Base-by-base conservation (phyloP, 2,113 vertebrate genomes). In the Heteronetta atricapilla region DNA sequence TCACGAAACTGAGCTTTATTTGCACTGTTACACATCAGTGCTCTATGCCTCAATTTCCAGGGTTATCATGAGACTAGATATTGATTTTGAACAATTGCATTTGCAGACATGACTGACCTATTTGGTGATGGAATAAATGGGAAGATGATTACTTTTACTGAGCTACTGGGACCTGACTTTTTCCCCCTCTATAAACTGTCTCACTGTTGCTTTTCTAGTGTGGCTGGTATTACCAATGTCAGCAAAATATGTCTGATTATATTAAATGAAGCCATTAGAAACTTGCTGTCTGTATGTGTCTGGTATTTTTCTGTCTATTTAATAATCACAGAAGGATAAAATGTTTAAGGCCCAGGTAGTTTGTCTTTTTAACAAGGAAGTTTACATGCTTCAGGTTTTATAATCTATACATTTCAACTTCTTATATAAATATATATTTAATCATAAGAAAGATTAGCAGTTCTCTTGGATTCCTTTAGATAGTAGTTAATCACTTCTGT, bases 61-160 rank as follows among this genome's bases (percentile, higher is more conserved):
- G 25, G n/a, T 20, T 34, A 50, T 86, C 76, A 50, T 69, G 69
- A 86, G 42, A 92, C 8, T 7, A 88, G 60, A 50, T 16, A 3
- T 64, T 64, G 83, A 29, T 85, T 80, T 83, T 67, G 46, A 68
- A 28, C 76, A 93, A 93, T 83, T 92, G 34, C 82, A 81, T 93
- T 90, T 95, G 77, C 83, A 94, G 83, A 78, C 4, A 0, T 75
- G 76, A 90, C 21, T 26, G 88, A 60, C 44, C 46, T 46, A 6
- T 88, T 88, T 91, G 76, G 55, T 77, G 80, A 72, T 2, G 18
- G 38, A 75, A 90, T 88, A 69, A 93, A 92, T 78, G 76, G 77
- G 38, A 90, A 92, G 56, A 78, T 75, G 46, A 86, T 90, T 70
- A 46, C 48, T 94, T 93, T 93, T 84, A 78, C 86, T 86, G 94